phyloP scores from a whole-genome alignment of 2,888 invertebrate species.

The Tupiocoris notatus region DNA sequence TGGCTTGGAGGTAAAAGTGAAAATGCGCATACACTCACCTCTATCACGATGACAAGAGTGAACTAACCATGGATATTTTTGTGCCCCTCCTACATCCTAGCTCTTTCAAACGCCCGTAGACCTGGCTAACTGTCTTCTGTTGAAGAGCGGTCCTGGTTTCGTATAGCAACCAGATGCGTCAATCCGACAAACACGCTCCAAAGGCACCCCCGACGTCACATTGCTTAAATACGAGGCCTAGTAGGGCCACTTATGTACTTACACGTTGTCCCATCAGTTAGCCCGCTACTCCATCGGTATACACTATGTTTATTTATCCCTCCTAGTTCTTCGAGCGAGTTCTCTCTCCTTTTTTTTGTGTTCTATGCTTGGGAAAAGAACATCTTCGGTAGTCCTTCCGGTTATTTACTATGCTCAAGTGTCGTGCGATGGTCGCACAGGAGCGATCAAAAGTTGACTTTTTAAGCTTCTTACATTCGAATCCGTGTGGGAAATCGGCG shows the following conservation, averaged over 20 bases:
- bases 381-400: slow-evolving; percentile 19
- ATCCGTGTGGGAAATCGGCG: slow-evolving; percentile 21
- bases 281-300: slow-evolving; percentile 10
- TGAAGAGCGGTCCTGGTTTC: background rate
- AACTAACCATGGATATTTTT: too few species aligned
- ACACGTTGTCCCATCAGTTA: slow-evolving; percentile 38
- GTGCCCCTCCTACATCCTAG: too few species aligned
- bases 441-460: slow-evolving; percentile 13
- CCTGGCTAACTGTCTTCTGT: background rate
- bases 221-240: background rate
- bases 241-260: slow-evolving; percentile 28
- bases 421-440: background rate
- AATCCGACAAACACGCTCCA: background rate
- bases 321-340: background rate
- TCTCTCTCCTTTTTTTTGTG: slow-evolving; percentile 4
- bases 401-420: slow-evolving; percentile 32
- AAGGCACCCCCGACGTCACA: background rate
- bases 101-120: too few species aligned
- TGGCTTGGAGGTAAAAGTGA: too few species aligned
- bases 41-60: too few species aligned
- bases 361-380: slow-evolving; percentile 22
- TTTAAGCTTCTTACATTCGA: background rate
- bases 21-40: too few species aligned
- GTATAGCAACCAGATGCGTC: background rate
- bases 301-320: slow-evolving; percentile 34